phyloP scores from a whole-genome alignment of 2,888 invertebrate species.

The Conistra vaccinii region DNA sequence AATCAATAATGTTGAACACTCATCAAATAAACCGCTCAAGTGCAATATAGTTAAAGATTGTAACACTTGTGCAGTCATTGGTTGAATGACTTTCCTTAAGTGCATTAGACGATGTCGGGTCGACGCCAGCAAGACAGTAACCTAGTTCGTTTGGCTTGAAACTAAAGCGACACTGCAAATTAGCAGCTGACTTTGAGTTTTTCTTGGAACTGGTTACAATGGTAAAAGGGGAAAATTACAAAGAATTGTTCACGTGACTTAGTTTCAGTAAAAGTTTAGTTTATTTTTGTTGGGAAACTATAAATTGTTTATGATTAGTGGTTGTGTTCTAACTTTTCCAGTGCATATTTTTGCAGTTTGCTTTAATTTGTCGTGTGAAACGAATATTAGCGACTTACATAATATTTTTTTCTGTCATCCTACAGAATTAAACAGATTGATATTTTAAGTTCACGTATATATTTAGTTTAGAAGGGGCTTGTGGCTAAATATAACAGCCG shows the following conservation, averaged over 20 bases:
- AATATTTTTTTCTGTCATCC: not conserved
- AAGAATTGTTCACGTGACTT: not conserved
- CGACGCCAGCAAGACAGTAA: slow-evolving; percentile 32
- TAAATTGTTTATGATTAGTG: not conserved
- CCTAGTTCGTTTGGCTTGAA: slow-evolving; percentile 51
- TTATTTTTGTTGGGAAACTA: not conserved
- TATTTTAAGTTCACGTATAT: not conserved
- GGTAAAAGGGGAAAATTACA: slow-evolving; percentile 6
- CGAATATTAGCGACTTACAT: not conserved
- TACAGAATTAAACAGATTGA: not conserved
- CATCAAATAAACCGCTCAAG: not conserved
- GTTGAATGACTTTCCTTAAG: slow-evolving; percentile 51
- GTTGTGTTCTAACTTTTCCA: not conserved
- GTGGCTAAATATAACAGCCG: no score
- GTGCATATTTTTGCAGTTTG: not conserved
- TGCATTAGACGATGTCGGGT: slow-evolving; percentile 47
- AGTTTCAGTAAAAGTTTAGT: not conserved
- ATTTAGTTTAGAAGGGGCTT: not conserved
- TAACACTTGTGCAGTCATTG: slow-evolving; percentile 20
- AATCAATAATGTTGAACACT: not conserved
- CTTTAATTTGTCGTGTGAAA: not conserved
- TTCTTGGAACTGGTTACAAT: slow-evolving; percentile 35
- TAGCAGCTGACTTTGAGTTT: slow-evolving; percentile 45
- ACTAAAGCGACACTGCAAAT: slow-evolving; percentile 48
- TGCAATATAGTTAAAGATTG: not conserved